Conservation (phyloP, 2,113 vertebrate species). For the Embiotoca jacksoni region DNA sequence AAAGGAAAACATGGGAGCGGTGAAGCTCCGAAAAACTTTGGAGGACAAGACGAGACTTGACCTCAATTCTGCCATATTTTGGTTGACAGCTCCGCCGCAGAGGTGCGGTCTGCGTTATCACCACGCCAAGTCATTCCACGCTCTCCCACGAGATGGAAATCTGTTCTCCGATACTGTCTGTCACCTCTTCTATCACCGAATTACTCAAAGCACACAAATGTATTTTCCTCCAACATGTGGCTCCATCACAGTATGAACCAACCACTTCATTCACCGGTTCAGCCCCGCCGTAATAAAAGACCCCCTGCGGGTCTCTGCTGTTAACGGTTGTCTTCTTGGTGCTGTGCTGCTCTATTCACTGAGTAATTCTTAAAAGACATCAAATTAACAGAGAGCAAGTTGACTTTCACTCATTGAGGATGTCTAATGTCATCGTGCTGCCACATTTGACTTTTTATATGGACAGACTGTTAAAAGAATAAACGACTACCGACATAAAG, state of each 20-base stretch:
- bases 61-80: constrained; percentile 27
- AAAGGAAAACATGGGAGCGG: constrained; percentile 54
- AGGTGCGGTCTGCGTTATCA: constrained; percentile 32
- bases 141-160: background rate
- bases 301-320: background rate
- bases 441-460: no score
- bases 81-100: constrained; percentile 1
- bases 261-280: background rate
- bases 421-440: background rate
- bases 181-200: no score
- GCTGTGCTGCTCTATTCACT: background rate
- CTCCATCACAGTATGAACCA: background rate
- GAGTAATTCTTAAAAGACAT: background rate
- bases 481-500: no score
- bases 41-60: constrained; percentile 52
- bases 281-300: background rate
- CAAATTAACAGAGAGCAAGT: background rate
- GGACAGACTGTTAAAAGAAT: no score
- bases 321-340: background rate
- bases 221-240: no score
- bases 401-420: background rate
- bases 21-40: constrained; percentile 14
- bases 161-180: background rate
- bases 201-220: no score
- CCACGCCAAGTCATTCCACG: background rate